These are phyloP conservation scores for Drosophila sp. DNA, from an alignment of 1,140 invertebrate genomes.

Conservation along the genomic window DNA sequence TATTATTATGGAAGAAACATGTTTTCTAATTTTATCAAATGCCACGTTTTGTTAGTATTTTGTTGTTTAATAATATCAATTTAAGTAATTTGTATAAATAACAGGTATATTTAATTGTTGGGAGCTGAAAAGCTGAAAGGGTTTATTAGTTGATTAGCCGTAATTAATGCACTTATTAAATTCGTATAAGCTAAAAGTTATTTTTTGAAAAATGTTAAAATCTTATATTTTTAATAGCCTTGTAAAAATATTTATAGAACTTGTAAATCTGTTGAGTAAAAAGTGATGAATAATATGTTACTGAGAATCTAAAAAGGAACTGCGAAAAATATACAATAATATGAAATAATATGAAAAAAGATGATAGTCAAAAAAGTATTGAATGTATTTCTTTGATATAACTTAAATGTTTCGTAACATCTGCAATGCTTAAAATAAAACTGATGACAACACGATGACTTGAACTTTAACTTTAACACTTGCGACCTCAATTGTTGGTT, in stretches of 20 bases:
- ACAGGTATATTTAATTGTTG: conserved; percentile 10
- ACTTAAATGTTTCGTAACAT: background rate
- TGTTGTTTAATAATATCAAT: background rate
- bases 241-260: too few relatives aligned
- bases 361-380: too few relatives aligned
- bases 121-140: too few relatives aligned
- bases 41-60: background rate
- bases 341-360: too few relatives aligned
- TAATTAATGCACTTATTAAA: too few relatives aligned
- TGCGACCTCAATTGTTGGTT: conserved; percentile 23
- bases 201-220: too few relatives aligned
- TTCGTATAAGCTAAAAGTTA: too few relatives aligned
- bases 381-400: background rate
- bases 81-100: conserved; percentile 1
- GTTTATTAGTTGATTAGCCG: too few relatives aligned
- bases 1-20: conserved; percentile 1
- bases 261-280: too few relatives aligned
- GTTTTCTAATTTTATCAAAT: background rate
- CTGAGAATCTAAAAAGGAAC: background rate
- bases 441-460: background rate
- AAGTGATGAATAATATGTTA: too few relatives aligned
- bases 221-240: too few relatives aligned
- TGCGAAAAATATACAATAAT: too few relatives aligned
- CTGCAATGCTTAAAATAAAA: background rate
- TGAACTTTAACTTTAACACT: background rate